These are phyloP conservation scores for Scartelaos histophorus DNA, from an alignment of 2,113 vertebrate species.

Conservation along the genomic window DNA sequence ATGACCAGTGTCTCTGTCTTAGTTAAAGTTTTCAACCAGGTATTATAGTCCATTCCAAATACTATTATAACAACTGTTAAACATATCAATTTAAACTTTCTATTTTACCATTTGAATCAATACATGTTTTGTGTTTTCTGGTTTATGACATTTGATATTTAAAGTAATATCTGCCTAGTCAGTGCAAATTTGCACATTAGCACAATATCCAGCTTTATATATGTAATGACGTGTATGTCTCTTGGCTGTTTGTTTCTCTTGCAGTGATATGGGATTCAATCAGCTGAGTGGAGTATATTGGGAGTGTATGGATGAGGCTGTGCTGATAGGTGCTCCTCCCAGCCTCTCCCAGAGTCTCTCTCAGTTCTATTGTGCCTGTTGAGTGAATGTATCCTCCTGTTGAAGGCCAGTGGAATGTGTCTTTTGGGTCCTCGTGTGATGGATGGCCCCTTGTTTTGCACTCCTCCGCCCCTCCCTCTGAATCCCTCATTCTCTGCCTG, in stretches of 20 bases:
- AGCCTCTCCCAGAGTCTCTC: slow-evolving; percentile 72
- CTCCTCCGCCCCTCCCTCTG: slow-evolving; percentile 73
- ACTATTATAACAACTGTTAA: too few species aligned
- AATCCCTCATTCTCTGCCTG: slow-evolving; percentile 75
- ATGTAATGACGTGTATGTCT: too few species aligned
- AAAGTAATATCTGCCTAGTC: too few species aligned
- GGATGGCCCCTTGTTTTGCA: slow-evolving; percentile 83
- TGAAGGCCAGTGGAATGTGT: slow-evolving; percentile 78
- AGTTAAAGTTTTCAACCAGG: too few species aligned
- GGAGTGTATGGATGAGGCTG: slow-evolving; percentile 68
- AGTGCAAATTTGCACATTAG: background rate
- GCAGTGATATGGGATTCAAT: slow-evolving; percentile 74
- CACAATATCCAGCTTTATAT: background rate
- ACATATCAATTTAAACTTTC: background rate
- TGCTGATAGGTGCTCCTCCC: slow-evolving; percentile 75
- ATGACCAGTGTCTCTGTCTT: too few species aligned
- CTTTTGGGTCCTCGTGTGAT: slow-evolving; percentile 77
- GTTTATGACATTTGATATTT: background rate
- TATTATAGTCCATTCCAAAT: too few species aligned
- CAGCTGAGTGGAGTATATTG: slow-evolving; percentile 65
- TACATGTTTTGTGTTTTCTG: background rate
- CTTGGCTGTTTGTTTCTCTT: background rate
- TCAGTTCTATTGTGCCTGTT: slow-evolving; percentile 72
- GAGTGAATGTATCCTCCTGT: slow-evolving; percentile 82
- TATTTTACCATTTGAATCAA: background rate